Evolutionary conservation across 2,797 vertebrate species (phyloP).

Genomic region (Pangasius larnaudii): DNA sequence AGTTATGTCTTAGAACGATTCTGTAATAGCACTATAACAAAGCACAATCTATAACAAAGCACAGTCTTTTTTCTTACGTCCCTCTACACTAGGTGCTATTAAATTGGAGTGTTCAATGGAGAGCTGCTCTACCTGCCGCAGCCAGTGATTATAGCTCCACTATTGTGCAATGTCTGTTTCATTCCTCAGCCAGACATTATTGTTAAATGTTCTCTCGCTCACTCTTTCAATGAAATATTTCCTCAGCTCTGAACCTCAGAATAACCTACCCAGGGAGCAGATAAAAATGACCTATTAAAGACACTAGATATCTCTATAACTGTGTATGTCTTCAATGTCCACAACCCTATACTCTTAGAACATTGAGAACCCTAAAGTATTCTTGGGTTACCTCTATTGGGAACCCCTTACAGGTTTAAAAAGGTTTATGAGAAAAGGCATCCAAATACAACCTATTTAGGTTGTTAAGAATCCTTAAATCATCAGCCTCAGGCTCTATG

Average conservation of each 20-base stretch:
- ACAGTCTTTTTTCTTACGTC: constrained; percentile 2
- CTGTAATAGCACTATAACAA: constrained; percentile 49
- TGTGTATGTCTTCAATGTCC: background rate
- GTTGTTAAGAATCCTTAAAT: background rate
- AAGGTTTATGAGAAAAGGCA: background rate
- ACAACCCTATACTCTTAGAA: background rate
- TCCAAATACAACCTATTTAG: background rate
- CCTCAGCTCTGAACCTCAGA: constrained; percentile 31
- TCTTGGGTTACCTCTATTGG: background rate
- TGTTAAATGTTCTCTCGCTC: constrained; percentile 37
- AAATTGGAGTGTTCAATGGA: constrained; percentile 44
- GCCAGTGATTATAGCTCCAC: constrained; percentile 51
- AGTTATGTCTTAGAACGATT: constrained; percentile 30
- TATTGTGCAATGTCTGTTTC: constrained; percentile 52
- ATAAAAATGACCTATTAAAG: constrained; percentile 28
- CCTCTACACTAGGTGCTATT: constrained; percentile 38
- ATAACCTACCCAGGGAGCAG: background rate
- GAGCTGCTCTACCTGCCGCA: constrained; percentile 41
- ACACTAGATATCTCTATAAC: background rate
- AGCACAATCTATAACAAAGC: constrained; percentile 48
- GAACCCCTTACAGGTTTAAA: background rate
- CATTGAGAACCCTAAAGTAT: background rate
- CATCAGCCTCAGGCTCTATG: background rate
- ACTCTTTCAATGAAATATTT: background rate
- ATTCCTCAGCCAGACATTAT: constrained; percentile 44